Base-by-base conservation (phyloP, 2,888 invertebrate genomes). In the Mesoligia furuncula region DNA sequence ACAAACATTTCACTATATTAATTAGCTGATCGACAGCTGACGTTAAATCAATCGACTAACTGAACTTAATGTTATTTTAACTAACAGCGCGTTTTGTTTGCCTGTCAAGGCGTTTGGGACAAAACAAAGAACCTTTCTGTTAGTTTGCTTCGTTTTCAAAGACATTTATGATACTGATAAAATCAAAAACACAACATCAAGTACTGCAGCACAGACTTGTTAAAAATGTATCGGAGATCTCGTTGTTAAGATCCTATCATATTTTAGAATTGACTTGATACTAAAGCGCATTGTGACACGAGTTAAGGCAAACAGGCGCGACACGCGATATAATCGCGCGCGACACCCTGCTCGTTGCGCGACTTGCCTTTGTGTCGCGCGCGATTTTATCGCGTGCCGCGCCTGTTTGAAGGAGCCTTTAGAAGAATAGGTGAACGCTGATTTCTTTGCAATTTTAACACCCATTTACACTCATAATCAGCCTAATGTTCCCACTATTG, bases 1-100 rank as follows among this genome's bases (percentile, higher is more conserved):
- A 31, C 70, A 73, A 81, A 84, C 66, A 79, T 75, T 62, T 57
- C 11, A 64, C 39, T 39, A 31, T n/a, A 84, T 78, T 81, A 77
- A 82, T 82, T 77, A 70, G 15, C 36, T 36, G 42, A 72, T 59
- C 39, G 45, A 66, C 13, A 2, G 5, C 61, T 9, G 51, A 39
- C 61, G 31, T 27, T 27, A 57, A 77, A 57, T 69, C 77, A 73
- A 82, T 83, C 17, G 69, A 17, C 69, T 77, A 65, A 39, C 27
- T 36, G 17, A 79, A 72, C 39, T 51, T 39, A 69, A 81, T 59
- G 68, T 69, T 82, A 72, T 77, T 72, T 67, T 51, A 81, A 59
- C 15, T 67, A 77, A 82, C 68, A 24, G 15, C 24, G 24, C 9
- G 15, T 36, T 45, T 8, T 24, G 75, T 69, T 81, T 81, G 51